Conservation (phyloP, 1,140 invertebrate species). For the Cydia strobilella region DNA sequence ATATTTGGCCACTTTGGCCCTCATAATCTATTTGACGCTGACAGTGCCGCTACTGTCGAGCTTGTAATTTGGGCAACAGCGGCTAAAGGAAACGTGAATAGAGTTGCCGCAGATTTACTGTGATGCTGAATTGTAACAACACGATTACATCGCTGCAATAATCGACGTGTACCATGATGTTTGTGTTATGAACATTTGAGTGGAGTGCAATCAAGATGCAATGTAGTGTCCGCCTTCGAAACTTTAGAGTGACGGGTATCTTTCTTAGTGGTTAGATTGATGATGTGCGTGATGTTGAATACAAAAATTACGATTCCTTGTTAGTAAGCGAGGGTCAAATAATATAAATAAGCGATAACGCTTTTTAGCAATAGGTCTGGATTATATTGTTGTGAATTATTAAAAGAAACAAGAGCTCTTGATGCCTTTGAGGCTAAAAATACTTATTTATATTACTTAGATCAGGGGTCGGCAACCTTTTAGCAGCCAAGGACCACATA, state of each 20-base stretch:
- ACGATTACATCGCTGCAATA: background rate
- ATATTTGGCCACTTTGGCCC: too few relatives aligned
- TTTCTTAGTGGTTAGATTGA: conserved; percentile 72
- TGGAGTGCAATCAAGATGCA: conserved; percentile 62
- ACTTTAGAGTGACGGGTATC: conserved; percentile 67
- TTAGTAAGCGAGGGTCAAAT: conserved; percentile 1
- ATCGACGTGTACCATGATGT: background rate
- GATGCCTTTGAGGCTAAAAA: background rate
- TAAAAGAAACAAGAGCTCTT: conserved; percentile 8
- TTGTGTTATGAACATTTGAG: conserved; percentile 28
- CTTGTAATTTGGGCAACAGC: too few relatives aligned
- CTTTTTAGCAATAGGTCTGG: conserved; percentile 21
- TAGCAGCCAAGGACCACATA: too few relatives aligned
- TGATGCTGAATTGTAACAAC: too few relatives aligned
- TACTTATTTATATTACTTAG: conserved; percentile 28
- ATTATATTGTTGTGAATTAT: conserved; percentile 11
- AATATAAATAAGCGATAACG: conserved; percentile 9
- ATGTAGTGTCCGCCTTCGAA: conserved; percentile 70
- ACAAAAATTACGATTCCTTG: conserved; percentile 48
- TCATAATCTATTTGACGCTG: too few relatives aligned
- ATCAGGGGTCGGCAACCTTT: too few relatives aligned
- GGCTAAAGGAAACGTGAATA: too few relatives aligned
- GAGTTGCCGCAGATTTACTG: too few relatives aligned
- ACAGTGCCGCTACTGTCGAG: too few relatives aligned
- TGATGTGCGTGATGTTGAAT: conserved; percentile 59